These are phyloP conservation scores for Takifugu bimaculatus DNA, from an alignment of 2,113 vertebrate genomes.

Conservation along the genomic window DNA sequence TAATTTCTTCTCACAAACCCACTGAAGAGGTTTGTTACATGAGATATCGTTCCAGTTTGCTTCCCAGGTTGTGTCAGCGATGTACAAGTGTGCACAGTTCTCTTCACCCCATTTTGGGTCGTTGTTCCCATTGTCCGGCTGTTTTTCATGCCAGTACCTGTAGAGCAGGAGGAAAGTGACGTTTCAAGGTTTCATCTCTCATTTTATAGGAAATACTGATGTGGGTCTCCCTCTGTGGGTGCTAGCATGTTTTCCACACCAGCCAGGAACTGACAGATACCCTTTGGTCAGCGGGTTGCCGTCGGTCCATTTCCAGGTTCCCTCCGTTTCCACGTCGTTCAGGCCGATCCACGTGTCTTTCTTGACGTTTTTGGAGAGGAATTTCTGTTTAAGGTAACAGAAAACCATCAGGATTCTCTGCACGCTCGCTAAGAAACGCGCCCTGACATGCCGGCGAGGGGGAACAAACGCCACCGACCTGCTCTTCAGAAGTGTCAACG, in stretches of 20 bases:
- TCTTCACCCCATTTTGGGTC: not conserved
- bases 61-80: not conserved
- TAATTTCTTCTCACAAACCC: too few relatives aligned
- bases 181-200: not conserved
- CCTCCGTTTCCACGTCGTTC: slow-evolving; percentile 10
- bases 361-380: not conserved
- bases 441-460: too few relatives aligned
- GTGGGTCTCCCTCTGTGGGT: too few relatives aligned
- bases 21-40: too few relatives aligned
- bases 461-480: too few relatives aligned
- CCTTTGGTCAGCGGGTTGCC: slow-evolving; percentile 6
- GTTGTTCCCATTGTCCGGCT: slow-evolving; percentile 30
- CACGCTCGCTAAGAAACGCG: too few relatives aligned
- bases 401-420: too few relatives aligned
- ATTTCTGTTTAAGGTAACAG: too few relatives aligned
- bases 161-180: not conserved
- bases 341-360: slow-evolving; percentile 40
- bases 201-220: not conserved
- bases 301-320: slow-evolving; percentile 51
- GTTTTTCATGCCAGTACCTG: not conserved
- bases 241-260: too few relatives aligned
- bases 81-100: slow-evolving; percentile 7
- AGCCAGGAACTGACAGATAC: slow-evolving; percentile 5
- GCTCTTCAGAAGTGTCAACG: too few relatives aligned
- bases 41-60: not conserved